Base-by-base conservation (phyloP, 2,113 vertebrate species). In the Mola mola region DNA sequence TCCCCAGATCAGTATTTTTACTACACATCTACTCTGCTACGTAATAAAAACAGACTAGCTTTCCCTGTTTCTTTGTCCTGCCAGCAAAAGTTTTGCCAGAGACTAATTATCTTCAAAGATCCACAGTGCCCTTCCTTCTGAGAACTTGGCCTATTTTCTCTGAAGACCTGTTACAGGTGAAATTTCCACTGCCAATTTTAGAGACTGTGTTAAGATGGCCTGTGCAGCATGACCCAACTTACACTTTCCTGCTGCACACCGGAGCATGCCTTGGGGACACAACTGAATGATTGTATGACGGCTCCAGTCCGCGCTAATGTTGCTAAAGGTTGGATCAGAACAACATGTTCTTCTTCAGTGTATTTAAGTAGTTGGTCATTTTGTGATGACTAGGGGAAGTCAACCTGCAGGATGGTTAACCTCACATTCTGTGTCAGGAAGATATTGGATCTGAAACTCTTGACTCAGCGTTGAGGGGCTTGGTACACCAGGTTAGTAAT, bases 111-210 rank as follows among this genome's bases (percentile, higher is more conserved):
- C 48, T 55, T 65, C 28, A 40, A 37, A 64, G 33, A 51, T 55
- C 62, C 56, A 58, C 40, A 56, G 72, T 80, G 62, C 50, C 68
- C 66, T 72, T 49, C 40, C 37, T 65, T 68, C 59, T 74, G 46
- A 75, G 68, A 74, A 65, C 12, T 6, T 56, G 8, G 28, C 49
- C 24, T n/a, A n/a, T 24, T 77, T 67, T 66, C 22, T 63, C 41
- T 56, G 25, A 72, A 59, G 40, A 53, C 5, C 1, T 46, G 19
- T 70, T 75, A 43, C 69, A 77, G 79, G 68, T 63, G 40, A 64
- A 55, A 68, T 75, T 71, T 47, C 59, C 67, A 88, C 88, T 89
- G 86, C 88, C 88, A 87, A 62, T 77, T 70, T 5, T 66, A 62
- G 34, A 52, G 41, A 67, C 63, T 3, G 20, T 75, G 51, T 52